Evolutionary conservation across 53 echinoderm and acorn worm species (phyloP), one percentile per base, ranked within the genome.

Genomic region (Stichopus horrens): DNA sequence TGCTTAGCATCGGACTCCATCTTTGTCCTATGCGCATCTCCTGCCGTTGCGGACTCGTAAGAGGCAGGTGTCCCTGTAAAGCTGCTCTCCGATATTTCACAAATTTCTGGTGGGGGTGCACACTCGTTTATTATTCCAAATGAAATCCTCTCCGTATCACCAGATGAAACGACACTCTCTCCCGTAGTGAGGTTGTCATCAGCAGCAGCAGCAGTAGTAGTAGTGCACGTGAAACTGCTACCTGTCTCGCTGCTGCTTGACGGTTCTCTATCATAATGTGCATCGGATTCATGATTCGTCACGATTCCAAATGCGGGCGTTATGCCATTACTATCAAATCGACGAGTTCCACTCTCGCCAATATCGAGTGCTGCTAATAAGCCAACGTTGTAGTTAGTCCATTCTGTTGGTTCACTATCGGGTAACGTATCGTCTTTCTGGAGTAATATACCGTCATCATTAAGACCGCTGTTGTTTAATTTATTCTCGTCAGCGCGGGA

Each of bases 271-370:
- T 71, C 77, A 54, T 76, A 76, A 51, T 76, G 77, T 51, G 77
- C 52, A n/a, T 1, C 68, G 75, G 16, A 71, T n/a, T 71, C 85
- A 87, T 74, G 87, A 68, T 75, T 74, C 55, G 87, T 74, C 87
- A 87, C 56, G 54, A 57, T 16, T 58, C 56, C 58, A 87, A 68
- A 87, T 57, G 87, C 87, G 87, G 87, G 87, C 87, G 87, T 87
- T 87, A 75, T 87, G 20, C 75, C 87, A 74, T 54, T 87, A 87
- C 74, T 74, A 20, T 21, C 74, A 87, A 85, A 85, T 37, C 85
- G 23, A 23, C 37, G 18, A 85, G 21, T 52, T 52, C 53, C 66
- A 2, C 18, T 37, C 52, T 65, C 85, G 10, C 37, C 59, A 51
- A 22, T 65, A 5, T 52, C 51, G 85, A 59, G 66, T 85, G 85